phyloP scores from a whole-genome alignment of 2,797 vertebrate genomes.

The Pantherophis vulpinus region DNA sequence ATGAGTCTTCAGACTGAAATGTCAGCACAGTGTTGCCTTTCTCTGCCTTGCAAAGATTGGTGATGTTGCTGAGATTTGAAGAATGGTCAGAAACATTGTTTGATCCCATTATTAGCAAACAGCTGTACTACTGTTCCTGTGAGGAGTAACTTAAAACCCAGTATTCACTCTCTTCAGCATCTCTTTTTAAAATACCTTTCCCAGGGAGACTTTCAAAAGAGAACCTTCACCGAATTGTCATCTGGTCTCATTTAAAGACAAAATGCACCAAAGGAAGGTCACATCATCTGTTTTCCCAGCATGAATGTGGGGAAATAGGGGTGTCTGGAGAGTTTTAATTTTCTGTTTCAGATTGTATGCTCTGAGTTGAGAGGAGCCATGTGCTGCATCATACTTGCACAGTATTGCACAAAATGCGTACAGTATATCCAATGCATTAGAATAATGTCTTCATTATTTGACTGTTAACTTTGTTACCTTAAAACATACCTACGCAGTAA shows the following conservation, averaged over 20 bases:
- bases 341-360: neutral
- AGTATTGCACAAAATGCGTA: neutral
- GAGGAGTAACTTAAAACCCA: slow-evolving; percentile 5
- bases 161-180: slow-evolving; percentile 6
- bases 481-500: neutral
- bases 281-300: slow-evolving; percentile 20
- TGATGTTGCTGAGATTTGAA: neutral
- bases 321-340: neutral
- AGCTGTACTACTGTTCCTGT: neutral
- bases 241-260: slow-evolving; percentile 19
- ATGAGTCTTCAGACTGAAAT: neutral
- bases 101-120: neutral
- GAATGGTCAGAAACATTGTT: neutral
- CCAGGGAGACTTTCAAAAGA: slow-evolving; percentile 10
- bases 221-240: neutral
- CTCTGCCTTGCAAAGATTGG: neutral
- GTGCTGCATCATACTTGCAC: neutral
- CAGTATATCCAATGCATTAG: neutral
- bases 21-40: neutral
- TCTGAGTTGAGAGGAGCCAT: neutral
- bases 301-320: neutral
- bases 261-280: slow-evolving; percentile 2
- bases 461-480: neutral
- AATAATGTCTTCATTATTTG: neutral
- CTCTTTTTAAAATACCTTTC: neutral